phyloP scores from a whole-genome alignment of 2,797 vertebrate genomes.

The Eospalax fontanierii region DNA sequence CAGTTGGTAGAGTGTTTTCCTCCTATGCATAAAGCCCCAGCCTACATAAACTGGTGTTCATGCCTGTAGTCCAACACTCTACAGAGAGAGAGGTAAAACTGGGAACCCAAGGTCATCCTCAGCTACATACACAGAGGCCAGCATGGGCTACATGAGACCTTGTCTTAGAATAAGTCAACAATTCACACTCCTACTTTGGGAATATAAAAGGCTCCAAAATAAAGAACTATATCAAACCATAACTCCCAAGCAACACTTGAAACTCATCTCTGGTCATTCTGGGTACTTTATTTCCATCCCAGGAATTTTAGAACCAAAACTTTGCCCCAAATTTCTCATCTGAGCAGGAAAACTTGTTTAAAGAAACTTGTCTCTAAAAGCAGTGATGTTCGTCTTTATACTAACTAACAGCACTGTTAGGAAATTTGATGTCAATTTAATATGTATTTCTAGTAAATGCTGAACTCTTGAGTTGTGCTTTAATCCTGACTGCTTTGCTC shows the following conservation, averaged over 20 bases:
- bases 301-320: constrained; percentile 21
- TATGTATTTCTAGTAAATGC: constrained; percentile 36
- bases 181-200: constrained; percentile 19
- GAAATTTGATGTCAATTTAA: constrained; percentile 51
- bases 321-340: constrained; percentile 52
- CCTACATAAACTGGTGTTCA: background rate
- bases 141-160: background rate
- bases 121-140: background rate
- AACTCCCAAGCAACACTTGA: background rate
- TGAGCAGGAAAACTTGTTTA: constrained; percentile 49
- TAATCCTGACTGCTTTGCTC: background rate
- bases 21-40: background rate
- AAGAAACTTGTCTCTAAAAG: constrained; percentile 31
- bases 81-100: background rate
- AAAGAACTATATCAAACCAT: constrained; percentile 44
- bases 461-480: constrained; percentile 8
- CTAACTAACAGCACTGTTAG: constrained; percentile 36
- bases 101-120: too few relatives aligned
- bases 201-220: constrained; percentile 20
- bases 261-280: constrained; percentile 36
- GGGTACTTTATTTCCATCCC: constrained; percentile 1
- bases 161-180: constrained; percentile 15
- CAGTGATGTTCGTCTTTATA: background rate
- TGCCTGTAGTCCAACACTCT: background rate
- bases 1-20: background rate